Conservation (phyloP, 2,797 vertebrate species). For the Mus caroli region DNA sequence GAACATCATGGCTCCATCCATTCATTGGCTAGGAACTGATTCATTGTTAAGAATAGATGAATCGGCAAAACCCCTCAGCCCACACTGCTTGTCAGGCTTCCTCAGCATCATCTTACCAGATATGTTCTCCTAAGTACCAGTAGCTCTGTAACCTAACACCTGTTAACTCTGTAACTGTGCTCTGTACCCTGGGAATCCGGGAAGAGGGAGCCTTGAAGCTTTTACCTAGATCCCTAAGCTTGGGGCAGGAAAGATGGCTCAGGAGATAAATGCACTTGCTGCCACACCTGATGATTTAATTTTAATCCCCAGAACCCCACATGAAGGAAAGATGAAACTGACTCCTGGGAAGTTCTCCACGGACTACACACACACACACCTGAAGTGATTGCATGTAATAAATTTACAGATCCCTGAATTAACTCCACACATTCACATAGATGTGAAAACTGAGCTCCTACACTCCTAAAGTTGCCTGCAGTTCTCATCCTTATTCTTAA, state of each 20-base stretch:
- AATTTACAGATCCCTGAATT: not conserved
- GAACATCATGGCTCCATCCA: not conserved
- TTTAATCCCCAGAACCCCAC: not conserved
- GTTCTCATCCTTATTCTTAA: not conserved
- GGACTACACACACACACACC: no score
- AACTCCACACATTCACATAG: not conserved
- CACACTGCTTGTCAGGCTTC: not conserved
- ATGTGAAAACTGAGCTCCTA: not conserved
- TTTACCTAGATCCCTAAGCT: not conserved
- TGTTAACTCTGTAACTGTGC: not conserved
- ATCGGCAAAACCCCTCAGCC: not conserved
- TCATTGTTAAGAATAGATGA: not conserved
- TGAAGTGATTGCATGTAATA: not conserved
- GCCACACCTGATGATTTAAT: not conserved
- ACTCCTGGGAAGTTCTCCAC: not conserved
- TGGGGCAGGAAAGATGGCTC: not conserved
- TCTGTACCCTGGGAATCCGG: accelerated
- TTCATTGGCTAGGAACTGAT: not conserved
- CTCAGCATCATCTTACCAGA: not conserved
- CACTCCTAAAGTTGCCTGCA: not conserved
- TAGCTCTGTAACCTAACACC: not conserved
- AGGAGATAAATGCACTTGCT: not conserved
- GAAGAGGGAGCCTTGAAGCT: not conserved
- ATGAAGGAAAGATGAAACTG: not conserved
- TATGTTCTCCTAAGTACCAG: no score